A percentile compares a stretch with the other conserved stretches of the same genome.
Evolutionary conservation across 2,797 vertebrate species (phyloP).

Genomic region (Poecilia picta): DNA sequence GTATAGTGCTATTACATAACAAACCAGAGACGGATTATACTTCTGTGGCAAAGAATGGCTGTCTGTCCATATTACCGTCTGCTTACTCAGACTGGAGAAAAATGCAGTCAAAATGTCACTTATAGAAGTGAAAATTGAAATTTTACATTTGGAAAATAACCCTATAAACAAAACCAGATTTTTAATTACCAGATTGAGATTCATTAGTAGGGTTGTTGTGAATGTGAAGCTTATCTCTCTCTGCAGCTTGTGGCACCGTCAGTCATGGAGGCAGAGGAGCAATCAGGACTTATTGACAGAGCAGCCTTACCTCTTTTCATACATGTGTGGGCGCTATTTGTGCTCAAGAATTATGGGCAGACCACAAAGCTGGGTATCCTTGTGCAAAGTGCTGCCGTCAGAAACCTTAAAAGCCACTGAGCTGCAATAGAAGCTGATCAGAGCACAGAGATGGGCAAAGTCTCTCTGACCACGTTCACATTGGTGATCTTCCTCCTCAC

Average conservation of each 20-base stretch:
- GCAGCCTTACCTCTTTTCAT: slow-evolving; percentile 51
- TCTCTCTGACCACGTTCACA: slow-evolving; percentile 42
- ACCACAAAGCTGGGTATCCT: slow-evolving; percentile 68
- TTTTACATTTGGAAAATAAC: neutral
- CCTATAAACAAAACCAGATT: neutral
- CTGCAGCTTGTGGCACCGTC: slow-evolving; percentile 64
- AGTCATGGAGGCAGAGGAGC: slow-evolving; percentile 44
- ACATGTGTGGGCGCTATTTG: slow-evolving; percentile 54
- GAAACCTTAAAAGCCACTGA: slow-evolving; percentile 71
- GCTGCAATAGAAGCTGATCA: slow-evolving; percentile 38
- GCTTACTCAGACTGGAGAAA: neutral
- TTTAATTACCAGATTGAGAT: slow-evolving; percentile 31
- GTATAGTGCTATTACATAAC: neutral
- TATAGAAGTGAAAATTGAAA: neutral
- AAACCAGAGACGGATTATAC: too few species aligned
- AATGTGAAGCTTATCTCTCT: slow-evolving; percentile 77
- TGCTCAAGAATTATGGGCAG: slow-evolving; percentile 55
- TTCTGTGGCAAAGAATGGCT: too few species aligned
- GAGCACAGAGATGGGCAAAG: slow-evolving; percentile 71
- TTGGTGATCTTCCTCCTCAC: slow-evolving; percentile 53
- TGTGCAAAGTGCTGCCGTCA: slow-evolving; percentile 60
- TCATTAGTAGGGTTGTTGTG: slow-evolving; percentile 25
- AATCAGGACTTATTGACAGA: slow-evolving; percentile 70
- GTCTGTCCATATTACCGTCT: neutral
- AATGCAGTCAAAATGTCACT: neutral